Base-by-base conservation (phyloP, 1,140 invertebrate genomes). In the Cotesia chilonis region DNA sequence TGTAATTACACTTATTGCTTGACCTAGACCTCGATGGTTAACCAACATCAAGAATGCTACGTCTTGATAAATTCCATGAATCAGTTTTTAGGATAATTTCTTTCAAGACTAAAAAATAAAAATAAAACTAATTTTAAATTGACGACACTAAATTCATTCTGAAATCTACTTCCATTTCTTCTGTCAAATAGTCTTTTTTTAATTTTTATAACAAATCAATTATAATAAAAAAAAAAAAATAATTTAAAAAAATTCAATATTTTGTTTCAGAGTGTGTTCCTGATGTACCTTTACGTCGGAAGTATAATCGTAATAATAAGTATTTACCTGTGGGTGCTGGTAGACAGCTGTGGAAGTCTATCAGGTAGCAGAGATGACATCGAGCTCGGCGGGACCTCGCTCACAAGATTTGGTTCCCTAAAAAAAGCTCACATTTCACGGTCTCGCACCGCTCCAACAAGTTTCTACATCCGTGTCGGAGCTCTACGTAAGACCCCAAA, bases 401-500 rank as follows among this genome's bases (percentile, higher is more conserved):
- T 89, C 20, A 85, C 84, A 52, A 85, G 88, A 74, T 90, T 90
- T 73, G 89, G 88, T 6, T 90, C 90, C 0, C 80, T 90, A 47
- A 90, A 89, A 74, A 82, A 86, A 61, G 89, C 90, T 3, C 89
- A 90, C 73, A 89, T 90, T 60, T 88, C 88, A 4, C 79, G 87
- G 52, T 82, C 87, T 10, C 88, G 87, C 72, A 88, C 88, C 1
- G 87, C 89, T 2, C 85, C 88, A 1, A 91, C 91, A 0, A 92
- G 90, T 76, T 92, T 92, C 76, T 92, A 92, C 76, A 87, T 92
- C 14, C 83, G 91, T 68, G 85, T 92, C n/a, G 91, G 91, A 51
- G 90, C 90, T n/a, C 78, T 92, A 2, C 88, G 91, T 92, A 83
- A 85, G 85, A 79, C 28, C 17, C 28, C 17, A 0, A 17, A 17